A percentile compares a stretch with the other conserved stretches of the same genome.
Evolutionary conservation across 2,797 vertebrate genomes (phyloP).

Genomic region (Silurus aristotelis): DNA sequence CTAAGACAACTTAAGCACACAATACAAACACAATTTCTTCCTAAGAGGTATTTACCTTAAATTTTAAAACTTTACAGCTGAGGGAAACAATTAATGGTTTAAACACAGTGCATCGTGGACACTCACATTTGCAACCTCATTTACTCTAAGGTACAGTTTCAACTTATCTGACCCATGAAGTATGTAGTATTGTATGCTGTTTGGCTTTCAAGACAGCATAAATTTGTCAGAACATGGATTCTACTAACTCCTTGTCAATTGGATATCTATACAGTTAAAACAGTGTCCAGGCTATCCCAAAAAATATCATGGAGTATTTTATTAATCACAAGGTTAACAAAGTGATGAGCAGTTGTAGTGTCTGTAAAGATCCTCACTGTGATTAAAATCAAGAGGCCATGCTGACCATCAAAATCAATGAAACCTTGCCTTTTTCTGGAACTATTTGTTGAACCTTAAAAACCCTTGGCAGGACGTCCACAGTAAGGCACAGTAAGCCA

Average conservation of each 20-base stretch:
- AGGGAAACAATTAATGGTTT: too few relatives aligned
- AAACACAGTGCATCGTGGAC: neutral
- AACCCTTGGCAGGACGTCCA: neutral
- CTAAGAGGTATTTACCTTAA: neutral
- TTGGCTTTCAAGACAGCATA: neutral
- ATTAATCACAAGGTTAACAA: too few relatives aligned
- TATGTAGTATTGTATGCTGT: neutral
- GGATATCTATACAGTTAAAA: neutral
- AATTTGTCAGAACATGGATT: neutral
- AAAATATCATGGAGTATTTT: too few relatives aligned
- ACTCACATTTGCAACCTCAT: neutral
- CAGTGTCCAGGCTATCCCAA: neutral
- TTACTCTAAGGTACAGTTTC: neutral
- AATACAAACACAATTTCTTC: too few relatives aligned
- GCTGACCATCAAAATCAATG: neutral
- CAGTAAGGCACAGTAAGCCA: neutral
- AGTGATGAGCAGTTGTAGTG: too few relatives aligned
- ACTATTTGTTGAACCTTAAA: neutral
- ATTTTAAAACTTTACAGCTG: too few relatives aligned
- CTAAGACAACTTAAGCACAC: too few relatives aligned
- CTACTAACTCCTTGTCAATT: neutral
- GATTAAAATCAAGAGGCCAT: neutral
- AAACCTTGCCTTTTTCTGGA: conserved; percentile 5
- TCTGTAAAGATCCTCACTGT: too few relatives aligned
- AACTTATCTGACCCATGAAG: neutral